Evolutionary conservation across 1,140 invertebrate species (phyloP), one percentile per base, ranked within the genome.

Genomic region (Hyles euphorbiae): DNA sequence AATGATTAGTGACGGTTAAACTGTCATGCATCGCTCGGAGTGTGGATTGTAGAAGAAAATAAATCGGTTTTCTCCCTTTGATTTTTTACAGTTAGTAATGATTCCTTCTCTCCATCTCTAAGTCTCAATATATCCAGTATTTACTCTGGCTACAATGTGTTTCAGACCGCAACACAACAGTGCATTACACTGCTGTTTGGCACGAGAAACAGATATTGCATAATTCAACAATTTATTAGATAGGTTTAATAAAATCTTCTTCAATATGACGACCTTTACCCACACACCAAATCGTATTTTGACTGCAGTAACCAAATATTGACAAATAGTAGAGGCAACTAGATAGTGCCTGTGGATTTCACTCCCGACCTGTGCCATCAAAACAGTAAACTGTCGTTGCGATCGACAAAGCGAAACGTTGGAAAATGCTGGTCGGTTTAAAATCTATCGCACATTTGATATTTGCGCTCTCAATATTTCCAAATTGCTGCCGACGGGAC

Each of bases 381-480:
- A 70, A 73, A 68, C 68, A 61, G 54, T 64, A 58, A 65, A 65
- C 63, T 67, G 58, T 56, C 62, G 59, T 59, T 46, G 50, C 49
- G 12, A 49, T 34, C 45, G 46, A 57, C 53, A 61, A 63, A 64
- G 54, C 61, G 60, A 62, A 65, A 61, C 57, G 53, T 48, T 65
- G 46, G 56, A 69, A 59, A 59, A 34, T 9, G 32, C 50, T 34
- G 32, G 10, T 8, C 32, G 33, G n/a, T 52, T 52, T 52, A 34
- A 34, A 51, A 12, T 34, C 33, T 52, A 9, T 10, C 7, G n/a
- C 34, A 5, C 10, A 8, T 52, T 40, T 40, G 36, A 40, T 40
- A 40, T 1, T 40, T 40, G 50, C 43, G 34, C 10, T 53, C 46
- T 34, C 52, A 50, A 54, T 60, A 60, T 55, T 60, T 60, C 54